Conservation (phyloP, 2,113 vertebrate genomes). For the Poeciliopsis occidentalis region DNA sequence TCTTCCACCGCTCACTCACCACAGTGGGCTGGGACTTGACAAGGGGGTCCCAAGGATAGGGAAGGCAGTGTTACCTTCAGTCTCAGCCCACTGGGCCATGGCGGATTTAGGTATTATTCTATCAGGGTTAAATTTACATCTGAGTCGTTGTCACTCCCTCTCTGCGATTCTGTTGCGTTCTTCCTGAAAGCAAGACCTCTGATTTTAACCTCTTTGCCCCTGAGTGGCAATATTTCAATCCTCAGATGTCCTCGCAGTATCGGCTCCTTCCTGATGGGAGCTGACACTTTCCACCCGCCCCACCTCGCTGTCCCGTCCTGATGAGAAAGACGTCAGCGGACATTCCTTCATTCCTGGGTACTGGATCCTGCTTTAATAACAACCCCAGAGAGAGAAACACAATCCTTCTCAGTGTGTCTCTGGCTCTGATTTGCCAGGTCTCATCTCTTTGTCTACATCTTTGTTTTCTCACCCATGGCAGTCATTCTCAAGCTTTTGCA, state of each 20-base stretch:
- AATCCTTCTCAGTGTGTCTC: constrained; percentile 33
- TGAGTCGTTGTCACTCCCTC: constrained; percentile 11
- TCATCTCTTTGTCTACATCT: constrained; percentile 8
- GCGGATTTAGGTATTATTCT: constrained; percentile 34
- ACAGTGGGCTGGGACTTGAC: no score
- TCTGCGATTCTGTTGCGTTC: constrained; percentile 32
- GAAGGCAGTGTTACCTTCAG: constrained; percentile 59
- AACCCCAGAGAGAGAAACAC: constrained; percentile 71
- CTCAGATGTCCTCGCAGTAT: constrained; percentile 53
- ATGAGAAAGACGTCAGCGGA: constrained; percentile 71
- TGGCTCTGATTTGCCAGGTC: constrained; percentile 24
- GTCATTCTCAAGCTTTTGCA: background rate
- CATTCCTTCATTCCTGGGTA: constrained; percentile 80
- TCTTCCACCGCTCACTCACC: no score
- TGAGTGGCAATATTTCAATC: constrained; percentile 53
- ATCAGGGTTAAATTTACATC: constrained; percentile 18
- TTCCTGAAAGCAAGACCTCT: constrained; percentile 20
- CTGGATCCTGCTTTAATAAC: constrained; percentile 70
- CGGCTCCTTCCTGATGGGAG: constrained; percentile 56
- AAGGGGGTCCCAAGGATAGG: constrained; percentile 60
- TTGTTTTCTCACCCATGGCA: constrained; percentile 6
- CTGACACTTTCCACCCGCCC: constrained; percentile 36
- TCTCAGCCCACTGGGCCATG: constrained; percentile 18
- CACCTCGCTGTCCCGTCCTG: constrained; percentile 19
- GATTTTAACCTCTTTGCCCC: constrained; percentile 11